Evolutionary conservation across 2,888 invertebrate species (phyloP).

Genomic region (Eristalinus sepulchralis): DNA sequence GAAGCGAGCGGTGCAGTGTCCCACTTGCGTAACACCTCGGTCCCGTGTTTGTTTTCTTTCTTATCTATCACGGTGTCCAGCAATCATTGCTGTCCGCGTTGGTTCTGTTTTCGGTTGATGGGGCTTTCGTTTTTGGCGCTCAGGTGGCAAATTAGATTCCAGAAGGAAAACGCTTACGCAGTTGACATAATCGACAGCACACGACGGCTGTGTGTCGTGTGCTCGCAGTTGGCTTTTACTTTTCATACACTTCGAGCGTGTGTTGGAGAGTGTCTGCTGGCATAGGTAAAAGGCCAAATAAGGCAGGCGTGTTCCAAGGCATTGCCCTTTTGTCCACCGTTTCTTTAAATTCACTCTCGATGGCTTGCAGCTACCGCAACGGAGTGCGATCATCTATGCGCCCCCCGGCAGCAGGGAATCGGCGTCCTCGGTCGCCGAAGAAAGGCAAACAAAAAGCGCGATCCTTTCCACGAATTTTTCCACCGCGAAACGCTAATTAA

Average conservation of each 20-base stretch:
- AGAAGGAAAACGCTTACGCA: conserved; percentile 66
- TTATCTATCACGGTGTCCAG: conserved; percentile 12
- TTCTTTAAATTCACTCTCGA: conserved; percentile 65
- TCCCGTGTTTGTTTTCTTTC: conserved; percentile 1
- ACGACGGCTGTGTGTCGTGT: conserved; percentile 58
- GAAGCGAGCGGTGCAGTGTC: background rate
- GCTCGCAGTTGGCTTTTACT: conserved; percentile 16
- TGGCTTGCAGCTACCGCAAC: conserved; percentile 29
- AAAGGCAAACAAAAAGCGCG: conserved; percentile 29
- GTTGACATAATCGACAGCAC: conserved; percentile 69
- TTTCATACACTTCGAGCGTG: conserved; percentile 5
- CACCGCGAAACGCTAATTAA: conserved; percentile 58
- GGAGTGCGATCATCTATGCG: background rate
- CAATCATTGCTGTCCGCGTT: conserved; percentile 8
- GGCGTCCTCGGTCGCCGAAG: background rate
- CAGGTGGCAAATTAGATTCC: conserved; percentile 56
- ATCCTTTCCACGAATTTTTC: conserved; percentile 63
- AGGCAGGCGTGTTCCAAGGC: conserved; percentile 64
- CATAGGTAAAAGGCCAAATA: conserved; percentile 57
- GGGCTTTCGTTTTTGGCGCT: conserved; percentile 15
- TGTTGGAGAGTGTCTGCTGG: background rate
- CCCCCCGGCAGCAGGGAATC: conserved; percentile 1
- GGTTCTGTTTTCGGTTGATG: conserved; percentile 14
- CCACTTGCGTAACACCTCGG: conserved; percentile 36
- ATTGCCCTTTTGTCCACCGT: conserved; percentile 65